Evolutionary conservation across 1,140 invertebrate species (phyloP).

Genomic region (Parapsyche elsis): DNA sequence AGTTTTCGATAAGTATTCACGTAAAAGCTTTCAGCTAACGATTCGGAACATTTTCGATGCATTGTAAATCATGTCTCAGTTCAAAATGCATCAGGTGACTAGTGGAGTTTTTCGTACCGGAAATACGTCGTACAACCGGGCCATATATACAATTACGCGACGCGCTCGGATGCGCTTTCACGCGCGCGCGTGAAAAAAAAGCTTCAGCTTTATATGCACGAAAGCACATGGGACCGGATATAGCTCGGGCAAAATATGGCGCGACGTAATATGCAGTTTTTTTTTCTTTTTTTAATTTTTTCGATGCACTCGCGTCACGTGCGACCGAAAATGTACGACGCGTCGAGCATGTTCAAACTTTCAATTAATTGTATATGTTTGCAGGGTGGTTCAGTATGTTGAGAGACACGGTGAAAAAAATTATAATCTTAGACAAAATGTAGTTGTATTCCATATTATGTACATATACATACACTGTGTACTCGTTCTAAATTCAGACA

Average conservation of each 20-base stretch:
- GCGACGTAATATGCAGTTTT: background rate
- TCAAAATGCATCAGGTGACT: slow-evolving; percentile 31
- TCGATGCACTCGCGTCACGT: slow-evolving; percentile 2
- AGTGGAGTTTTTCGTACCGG: slow-evolving; percentile 12
- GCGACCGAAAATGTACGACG: background rate
- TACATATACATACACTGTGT: no score
- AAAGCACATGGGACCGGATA: slow-evolving; percentile 15
- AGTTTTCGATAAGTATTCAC: no score
- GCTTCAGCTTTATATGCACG: background rate
- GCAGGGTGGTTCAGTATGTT: no score
- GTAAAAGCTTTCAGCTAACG: no score
- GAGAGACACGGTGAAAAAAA: no score
- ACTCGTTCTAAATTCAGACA: no score
- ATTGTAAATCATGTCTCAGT: background rate
- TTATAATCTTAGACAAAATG: no score
- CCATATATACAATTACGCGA: slow-evolving; percentile 29
- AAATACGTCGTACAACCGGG: background rate
- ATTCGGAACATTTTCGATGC: background rate
- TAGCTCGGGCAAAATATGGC: slow-evolving; percentile 3
- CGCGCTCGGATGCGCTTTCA: slow-evolving; percentile 19
- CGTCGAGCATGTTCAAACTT: background rate
- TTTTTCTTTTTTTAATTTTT: slow-evolving; percentile 13
- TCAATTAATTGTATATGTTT: background rate
- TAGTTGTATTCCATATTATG: background rate
- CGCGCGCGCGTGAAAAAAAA: background rate